Conservation (phyloP, 2,113 vertebrate genomes). For the Rhabdornis inornatus region DNA sequence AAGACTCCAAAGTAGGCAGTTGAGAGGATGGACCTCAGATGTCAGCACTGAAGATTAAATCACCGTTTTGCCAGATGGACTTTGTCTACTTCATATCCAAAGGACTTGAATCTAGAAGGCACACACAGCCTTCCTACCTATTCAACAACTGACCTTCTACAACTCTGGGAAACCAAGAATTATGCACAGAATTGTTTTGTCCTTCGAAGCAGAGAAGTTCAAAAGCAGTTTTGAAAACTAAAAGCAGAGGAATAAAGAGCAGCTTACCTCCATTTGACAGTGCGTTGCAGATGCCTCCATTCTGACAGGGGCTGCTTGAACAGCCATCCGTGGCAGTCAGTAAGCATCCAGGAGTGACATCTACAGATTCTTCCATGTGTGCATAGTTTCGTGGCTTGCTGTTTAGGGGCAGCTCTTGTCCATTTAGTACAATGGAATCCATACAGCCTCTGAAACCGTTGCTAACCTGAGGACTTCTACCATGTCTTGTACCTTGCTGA, state of each 20-base stretch:
- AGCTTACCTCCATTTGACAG: constrained; percentile 85
- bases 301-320: constrained; percentile 88
- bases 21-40: not conserved
- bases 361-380: constrained; percentile 88
- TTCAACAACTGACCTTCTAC: not conserved
- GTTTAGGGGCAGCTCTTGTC: constrained; percentile 88
- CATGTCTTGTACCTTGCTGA: constrained; percentile 76
- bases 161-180: not conserved
- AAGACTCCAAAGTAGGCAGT: not conserved
- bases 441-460: constrained; percentile 92
- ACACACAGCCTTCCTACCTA: not conserved
- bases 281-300: constrained; percentile 85
- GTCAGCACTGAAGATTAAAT: not conserved
- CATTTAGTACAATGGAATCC: constrained; percentile 88
- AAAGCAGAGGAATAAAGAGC: not conserved
- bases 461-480: constrained; percentile 79
- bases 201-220: not conserved
- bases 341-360: constrained; percentile 85
- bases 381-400: constrained; percentile 79
- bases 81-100: not conserved
- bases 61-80: not conserved
- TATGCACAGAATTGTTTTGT: not conserved
- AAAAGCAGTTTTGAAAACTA: not conserved
- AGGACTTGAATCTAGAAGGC: not conserved
- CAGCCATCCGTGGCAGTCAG: constrained; percentile 81